A percentile compares a stretch with the other conserved stretches of the same genome.
Evolutionary conservation across 2,113 vertebrate species (phyloP).

Genomic region (Martes martes): DNA sequence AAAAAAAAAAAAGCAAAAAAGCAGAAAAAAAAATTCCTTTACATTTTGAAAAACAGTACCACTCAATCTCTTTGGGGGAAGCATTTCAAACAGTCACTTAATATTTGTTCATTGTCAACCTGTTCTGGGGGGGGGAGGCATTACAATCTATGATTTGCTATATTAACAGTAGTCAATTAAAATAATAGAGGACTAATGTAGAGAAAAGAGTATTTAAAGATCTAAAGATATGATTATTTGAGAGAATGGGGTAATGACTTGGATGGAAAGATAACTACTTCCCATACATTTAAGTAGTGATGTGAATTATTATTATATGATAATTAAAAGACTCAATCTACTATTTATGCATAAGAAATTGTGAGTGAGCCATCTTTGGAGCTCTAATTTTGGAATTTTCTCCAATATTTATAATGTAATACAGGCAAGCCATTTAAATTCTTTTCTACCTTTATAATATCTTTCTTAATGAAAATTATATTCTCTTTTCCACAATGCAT

Average conservation of each 20-base stretch:
- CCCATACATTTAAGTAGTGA: neutral
- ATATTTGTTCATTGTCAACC: neutral
- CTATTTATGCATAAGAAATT: neutral
- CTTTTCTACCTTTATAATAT: neutral
- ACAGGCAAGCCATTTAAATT: neutral
- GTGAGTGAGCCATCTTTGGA: neutral
- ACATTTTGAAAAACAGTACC: neutral
- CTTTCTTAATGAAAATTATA: conserved; percentile 25
- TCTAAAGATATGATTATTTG: conserved; percentile 39
- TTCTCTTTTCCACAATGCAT: neutral
- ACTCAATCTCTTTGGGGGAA: neutral
- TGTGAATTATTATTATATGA: conserved; percentile 31
- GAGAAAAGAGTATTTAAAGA: neutral
- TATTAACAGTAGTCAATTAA: conserved; percentile 24
- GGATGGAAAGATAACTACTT: conserved; percentile 24
- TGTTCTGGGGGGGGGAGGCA: neutral
- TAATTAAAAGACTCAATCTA: conserved; percentile 34
- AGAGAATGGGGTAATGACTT: conserved; percentile 14
- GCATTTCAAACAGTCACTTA: neutral
- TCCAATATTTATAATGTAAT: conserved; percentile 25
- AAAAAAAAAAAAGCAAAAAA: neutral
- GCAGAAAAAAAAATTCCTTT: neutral
- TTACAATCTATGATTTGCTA: neutral
- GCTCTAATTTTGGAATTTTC: conserved; percentile 15
- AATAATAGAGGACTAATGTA: neutral